Evolutionary conservation across 2,113 vertebrate genomes (phyloP).

Genomic region (Neodon shergylaensis): DNA sequence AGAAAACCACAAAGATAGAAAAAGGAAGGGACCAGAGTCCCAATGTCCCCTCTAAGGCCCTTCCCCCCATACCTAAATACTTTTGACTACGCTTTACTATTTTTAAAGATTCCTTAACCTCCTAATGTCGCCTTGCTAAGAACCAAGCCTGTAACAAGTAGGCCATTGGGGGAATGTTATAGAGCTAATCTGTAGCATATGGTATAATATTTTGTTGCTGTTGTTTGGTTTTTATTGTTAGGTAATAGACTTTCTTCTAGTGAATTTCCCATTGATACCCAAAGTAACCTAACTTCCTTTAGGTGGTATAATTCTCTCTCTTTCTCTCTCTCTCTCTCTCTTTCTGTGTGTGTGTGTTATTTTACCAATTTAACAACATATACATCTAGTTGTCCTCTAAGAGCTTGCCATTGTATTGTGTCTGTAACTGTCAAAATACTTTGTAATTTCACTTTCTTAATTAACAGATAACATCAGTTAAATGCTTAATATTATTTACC

Average conservation of each 20-base stretch:
- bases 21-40: background rate
- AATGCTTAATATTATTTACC: background rate
- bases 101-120: background rate
- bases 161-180: too few relatives aligned
- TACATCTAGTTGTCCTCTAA: background rate
- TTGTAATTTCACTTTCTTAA: background rate
- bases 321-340: too few relatives aligned
- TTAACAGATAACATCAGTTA: background rate
- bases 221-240: conserved; percentile 1
- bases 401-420: background rate
- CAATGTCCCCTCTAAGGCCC: too few relatives aligned
- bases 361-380: background rate
- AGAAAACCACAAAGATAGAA: background rate
- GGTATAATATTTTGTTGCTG: background rate
- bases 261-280: background rate
- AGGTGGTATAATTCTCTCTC: background rate
- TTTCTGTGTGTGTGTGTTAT: background rate
- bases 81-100: too few relatives aligned
- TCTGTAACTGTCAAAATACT: background rate
- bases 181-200: background rate
- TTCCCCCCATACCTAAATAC: background rate
- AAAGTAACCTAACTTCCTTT: conserved; percentile 13
- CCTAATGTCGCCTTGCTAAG: background rate
- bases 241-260: background rate
- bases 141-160: background rate